Percentiles rank a stretch among this genome's conserved stretches.
Evolutionary conservation across 2,888 invertebrate genomes (phyloP).

Genomic region (Dioctria rufipes): DNA sequence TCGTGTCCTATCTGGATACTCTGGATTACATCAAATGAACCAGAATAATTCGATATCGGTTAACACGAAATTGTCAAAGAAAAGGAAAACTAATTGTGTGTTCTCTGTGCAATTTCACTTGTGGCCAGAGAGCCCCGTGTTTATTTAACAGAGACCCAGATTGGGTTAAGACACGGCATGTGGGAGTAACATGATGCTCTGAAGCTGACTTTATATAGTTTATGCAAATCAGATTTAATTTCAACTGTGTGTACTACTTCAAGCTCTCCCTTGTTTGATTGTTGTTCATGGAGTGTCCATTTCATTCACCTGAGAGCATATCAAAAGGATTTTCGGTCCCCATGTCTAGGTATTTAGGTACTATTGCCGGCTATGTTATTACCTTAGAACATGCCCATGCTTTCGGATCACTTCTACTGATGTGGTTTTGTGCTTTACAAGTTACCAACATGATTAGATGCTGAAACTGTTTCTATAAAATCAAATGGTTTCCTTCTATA

Average conservation of each 20-base stretch:
- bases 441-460: conserved; percentile 53
- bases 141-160: conserved; percentile 45
- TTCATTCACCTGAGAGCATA: conserved; percentile 53
- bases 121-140: conserved; percentile 41
- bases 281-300: conserved; percentile 53
- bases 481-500: conserved; percentile 20
- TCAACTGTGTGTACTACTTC: conserved; percentile 51
- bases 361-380: conserved; percentile 55
- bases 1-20: too few relatives aligned
- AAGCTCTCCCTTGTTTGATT: conserved; percentile 44
- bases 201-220: conserved; percentile 24
- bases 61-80: conserved; percentile 31
- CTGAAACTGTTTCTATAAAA: conserved; percentile 29
- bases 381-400: conserved; percentile 56
- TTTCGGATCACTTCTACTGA: conserved; percentile 54
- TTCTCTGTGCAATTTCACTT: conserved; percentile 48
- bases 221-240: conserved; percentile 54
- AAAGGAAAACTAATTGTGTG: conserved; percentile 41
- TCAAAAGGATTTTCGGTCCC: conserved; percentile 51
- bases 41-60: conserved; percentile 29
- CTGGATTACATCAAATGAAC: not conserved
- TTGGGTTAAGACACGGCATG: conserved; percentile 50
- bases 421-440: conserved; percentile 59
- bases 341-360: conserved; percentile 54
- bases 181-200: conserved; percentile 27